Conservation (phyloP, 2,888 invertebrate genomes). For the Odontocolon sp. region DNA sequence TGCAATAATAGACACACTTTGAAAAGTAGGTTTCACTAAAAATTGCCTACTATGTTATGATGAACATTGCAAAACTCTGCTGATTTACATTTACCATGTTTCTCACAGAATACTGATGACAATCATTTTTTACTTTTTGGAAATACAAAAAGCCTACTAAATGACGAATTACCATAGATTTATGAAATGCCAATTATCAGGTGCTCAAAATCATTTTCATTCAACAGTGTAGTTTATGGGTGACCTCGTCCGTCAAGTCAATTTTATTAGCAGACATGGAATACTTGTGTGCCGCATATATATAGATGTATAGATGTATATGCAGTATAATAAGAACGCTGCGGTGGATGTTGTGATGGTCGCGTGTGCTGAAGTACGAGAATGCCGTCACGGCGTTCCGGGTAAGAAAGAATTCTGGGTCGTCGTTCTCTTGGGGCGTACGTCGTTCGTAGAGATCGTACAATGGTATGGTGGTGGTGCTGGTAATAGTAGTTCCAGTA, state of each 20-base stretch:
- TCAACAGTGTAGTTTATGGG: too few relatives aligned
- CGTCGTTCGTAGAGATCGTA: slow-evolving; percentile 46
- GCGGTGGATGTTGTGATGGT: slow-evolving; percentile 11
- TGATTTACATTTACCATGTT: too few relatives aligned
- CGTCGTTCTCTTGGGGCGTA: slow-evolving; percentile 35
- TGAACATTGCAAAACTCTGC: too few relatives aligned
- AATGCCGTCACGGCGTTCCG: slow-evolving; percentile 1
- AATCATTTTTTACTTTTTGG: too few relatives aligned
- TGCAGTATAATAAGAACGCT: not conserved
- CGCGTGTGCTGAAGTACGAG: not conserved
- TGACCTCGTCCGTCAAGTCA: not conserved
- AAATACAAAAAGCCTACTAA: too few relatives aligned
- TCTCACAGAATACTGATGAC: too few relatives aligned
- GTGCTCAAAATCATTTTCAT: too few relatives aligned
- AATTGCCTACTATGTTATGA: too few relatives aligned
- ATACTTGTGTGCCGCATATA: not conserved
- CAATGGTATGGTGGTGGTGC: slow-evolving; percentile 5
- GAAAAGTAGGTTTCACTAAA: too few relatives aligned
- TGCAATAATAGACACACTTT: too few relatives aligned
- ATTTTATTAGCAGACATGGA: not conserved
- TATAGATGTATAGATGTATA: not conserved
- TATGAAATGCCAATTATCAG: too few relatives aligned
- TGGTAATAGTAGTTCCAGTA: not conserved
- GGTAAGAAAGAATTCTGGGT: slow-evolving; percentile 58
- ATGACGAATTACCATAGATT: too few relatives aligned